Conservation (phyloP, 2,888 invertebrate species). For the Microctonus aethiopoides region DNA sequence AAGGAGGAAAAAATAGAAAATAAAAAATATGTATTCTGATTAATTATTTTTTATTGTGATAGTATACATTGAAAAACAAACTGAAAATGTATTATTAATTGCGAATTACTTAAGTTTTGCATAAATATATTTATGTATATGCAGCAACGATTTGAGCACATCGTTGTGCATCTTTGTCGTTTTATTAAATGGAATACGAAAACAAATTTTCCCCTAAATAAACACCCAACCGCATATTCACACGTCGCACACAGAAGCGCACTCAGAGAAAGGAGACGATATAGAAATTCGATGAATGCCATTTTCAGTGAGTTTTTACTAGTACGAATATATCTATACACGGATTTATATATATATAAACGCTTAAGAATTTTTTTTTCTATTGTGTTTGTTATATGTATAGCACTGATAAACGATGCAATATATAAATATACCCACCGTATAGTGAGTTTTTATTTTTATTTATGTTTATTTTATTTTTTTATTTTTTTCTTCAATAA, state of each 20-base stretch:
- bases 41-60: no score
- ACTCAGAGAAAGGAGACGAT: conserved; percentile 1
- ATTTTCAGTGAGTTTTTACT: conserved; percentile 2
- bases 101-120: no score
- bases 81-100: no score
- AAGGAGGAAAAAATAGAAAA: no score
- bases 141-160: no score
- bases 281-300: conserved; percentile 20
- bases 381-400: not conserved
- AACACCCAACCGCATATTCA: conserved; percentile 25
- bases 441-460: not conserved
- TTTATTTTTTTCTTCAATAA: not conserved
- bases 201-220: conserved; percentile 19
- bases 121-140: no score
- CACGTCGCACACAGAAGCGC: conserved; percentile 19
- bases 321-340: not conserved
- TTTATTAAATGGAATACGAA: conserved; percentile 13
- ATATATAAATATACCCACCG: not conserved
- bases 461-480: not conserved
- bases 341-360: not conserved
- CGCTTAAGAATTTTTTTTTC: not conserved
- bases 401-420: not conserved
- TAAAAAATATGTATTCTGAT: no score
- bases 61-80: no score
- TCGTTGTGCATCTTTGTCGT: not conserved